Conservation (phyloP, 37 sponge, comb jelly and placozoan species). For the Corticium candelabrum region DNA sequence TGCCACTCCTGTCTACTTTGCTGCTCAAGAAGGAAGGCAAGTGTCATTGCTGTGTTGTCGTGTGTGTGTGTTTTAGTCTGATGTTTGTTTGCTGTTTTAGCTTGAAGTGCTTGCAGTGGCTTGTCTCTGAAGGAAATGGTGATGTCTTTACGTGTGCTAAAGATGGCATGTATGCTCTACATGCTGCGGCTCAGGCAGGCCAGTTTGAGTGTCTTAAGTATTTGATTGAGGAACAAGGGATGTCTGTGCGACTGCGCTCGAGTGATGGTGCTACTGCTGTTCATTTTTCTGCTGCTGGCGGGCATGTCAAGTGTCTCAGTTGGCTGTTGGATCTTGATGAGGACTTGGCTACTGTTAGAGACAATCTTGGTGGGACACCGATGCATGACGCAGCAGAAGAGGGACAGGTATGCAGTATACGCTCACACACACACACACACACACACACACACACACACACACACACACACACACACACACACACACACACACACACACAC, state of each 20-base stretch:
- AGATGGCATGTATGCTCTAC: slow-evolving; percentile 73
- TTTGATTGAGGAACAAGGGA: slow-evolving; percentile 5
- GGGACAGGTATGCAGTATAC: slow-evolving; percentile 47
- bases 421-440: not conserved
- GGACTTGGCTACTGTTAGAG: slow-evolving; percentile 21
- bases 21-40: slow-evolving; percentile 90
- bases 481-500: too few species aligned
- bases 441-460: slow-evolving; percentile 5
- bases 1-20: slow-evolving; percentile 82
- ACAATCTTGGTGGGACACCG: slow-evolving; percentile 69
- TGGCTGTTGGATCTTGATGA: slow-evolving; percentile 1
- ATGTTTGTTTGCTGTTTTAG: not conserved
- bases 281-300: slow-evolving; percentile 85
- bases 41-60: too few species aligned
- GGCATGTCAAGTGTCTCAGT: slow-evolving; percentile 35
- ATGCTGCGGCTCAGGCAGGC: slow-evolving; percentile 78
- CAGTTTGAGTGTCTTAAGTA: slow-evolving; percentile 16
- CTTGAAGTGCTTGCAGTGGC: slow-evolving; percentile 45
- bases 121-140: slow-evolving; percentile 34
- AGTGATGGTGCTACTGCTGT: slow-evolving; percentile 79
- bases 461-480: not conserved
- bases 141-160: slow-evolving; percentile 18
- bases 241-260: slow-evolving; percentile 17
- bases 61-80: not conserved
- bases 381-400: slow-evolving; percentile 85